phyloP scores from a whole-genome alignment of 2,113 vertebrate species.

The Crotalus viridis region DNA sequence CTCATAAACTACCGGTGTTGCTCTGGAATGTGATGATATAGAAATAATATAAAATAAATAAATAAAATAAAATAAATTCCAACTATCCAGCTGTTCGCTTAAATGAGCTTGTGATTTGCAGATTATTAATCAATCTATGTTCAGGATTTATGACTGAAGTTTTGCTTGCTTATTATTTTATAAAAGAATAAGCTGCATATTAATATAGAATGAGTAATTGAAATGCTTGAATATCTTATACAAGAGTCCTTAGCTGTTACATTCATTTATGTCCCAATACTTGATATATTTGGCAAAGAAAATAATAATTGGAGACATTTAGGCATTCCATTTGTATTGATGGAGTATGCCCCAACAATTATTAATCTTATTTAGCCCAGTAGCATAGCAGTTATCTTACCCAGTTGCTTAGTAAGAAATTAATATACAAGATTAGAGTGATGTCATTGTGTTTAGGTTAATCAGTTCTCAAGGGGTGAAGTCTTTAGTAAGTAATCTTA shows the following conservation, averaged over 20 bases:
- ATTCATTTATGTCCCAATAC: too few species aligned
- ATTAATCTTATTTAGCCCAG: conserved; percentile 19
- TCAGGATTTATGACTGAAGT: not conserved
- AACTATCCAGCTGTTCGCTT: not conserved
- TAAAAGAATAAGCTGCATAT: not conserved
- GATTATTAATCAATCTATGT: not conserved
- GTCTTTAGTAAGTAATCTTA: not conserved
- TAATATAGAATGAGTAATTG: not conserved
- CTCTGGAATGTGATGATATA: too few species aligned
- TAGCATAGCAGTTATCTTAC: conserved; percentile 25
- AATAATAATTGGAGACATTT: conserved; percentile 17
- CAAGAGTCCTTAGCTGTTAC: not conserved
- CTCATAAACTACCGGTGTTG: not conserved
- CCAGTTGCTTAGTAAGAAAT: conserved; percentile 8
- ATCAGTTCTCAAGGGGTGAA: not conserved
- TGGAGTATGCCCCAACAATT: not conserved
- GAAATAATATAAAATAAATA: too few species aligned
- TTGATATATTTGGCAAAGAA: not conserved
- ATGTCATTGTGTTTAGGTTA: not conserved
- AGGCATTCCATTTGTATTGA: conserved; percentile 32
- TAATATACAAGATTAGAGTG: not conserved
- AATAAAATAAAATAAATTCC: not conserved
- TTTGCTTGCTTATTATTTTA: not conserved
- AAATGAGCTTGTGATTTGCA: not conserved
- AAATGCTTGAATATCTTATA: not conserved